Percentiles rank a stretch among this genome's conserved stretches.
Conservation (phyloP, 2,888 invertebrate species). For the Caenorhabditis sp. region DNA sequence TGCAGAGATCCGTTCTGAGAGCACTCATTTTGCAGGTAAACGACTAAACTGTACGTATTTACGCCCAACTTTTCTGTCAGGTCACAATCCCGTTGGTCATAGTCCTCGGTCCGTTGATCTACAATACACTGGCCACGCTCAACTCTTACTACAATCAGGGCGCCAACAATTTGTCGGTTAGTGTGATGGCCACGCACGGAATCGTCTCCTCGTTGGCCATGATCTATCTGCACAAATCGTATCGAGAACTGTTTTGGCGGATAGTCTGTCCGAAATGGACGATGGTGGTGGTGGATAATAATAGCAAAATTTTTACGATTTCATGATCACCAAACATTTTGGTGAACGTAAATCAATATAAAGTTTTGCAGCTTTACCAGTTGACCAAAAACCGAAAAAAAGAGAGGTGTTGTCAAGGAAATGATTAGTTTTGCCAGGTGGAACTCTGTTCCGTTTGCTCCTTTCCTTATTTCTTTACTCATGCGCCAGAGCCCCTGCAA, state of each 20-base stretch:
- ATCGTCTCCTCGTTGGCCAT: slow-evolving; percentile 29
- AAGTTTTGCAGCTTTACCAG: no score
- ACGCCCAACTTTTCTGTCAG: no score
- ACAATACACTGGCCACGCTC: neutral
- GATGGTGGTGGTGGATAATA: no score
- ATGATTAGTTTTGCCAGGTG: no score
- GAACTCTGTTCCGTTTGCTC: no score
- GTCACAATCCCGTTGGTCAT: slow-evolving; percentile 27
- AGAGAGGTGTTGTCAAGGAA: no score
- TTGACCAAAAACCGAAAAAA: no score
- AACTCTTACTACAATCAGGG: slow-evolving; percentile 34
- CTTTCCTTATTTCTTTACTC: no score
- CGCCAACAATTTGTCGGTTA: slow-evolving; percentile 14
- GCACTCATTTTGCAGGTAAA: slow-evolving; percentile 21
- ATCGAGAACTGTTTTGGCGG: slow-evolving; percentile 5
- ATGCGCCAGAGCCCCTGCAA: no score
- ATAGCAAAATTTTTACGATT: neutral
- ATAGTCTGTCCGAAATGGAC: neutral
- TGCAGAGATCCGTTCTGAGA: slow-evolving; percentile 12
- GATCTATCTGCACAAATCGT: slow-evolving; percentile 28
- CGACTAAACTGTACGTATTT: no score
- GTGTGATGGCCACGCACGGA: slow-evolving; percentile 18
- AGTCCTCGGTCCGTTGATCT: slow-evolving; percentile 1
- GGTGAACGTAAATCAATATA: no score
- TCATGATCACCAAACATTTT: neutral